These are phyloP conservation scores for Epirrita christyi DNA, from an alignment of 2,888 invertebrate species.

Conservation along the genomic window DNA sequence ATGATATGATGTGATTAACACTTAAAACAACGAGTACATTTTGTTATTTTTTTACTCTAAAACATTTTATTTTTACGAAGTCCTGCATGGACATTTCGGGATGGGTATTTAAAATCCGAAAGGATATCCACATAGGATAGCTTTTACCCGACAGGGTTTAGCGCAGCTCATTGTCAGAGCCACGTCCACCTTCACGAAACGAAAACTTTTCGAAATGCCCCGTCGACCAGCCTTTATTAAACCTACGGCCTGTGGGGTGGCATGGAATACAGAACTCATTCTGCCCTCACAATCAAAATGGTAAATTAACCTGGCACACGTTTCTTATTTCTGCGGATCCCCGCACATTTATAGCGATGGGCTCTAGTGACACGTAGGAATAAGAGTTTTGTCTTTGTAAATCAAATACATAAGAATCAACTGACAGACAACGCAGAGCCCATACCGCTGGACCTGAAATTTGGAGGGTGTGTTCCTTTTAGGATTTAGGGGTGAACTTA, in stretches of 20 bases:
- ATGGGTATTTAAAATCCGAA: constrained; percentile 18
- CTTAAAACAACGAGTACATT: too few relatives aligned
- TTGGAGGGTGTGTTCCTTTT: too few relatives aligned
- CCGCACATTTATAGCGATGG: background rate
- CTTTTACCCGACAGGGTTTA: constrained; percentile 63
- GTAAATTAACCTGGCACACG: constrained; percentile 10
- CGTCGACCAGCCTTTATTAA: constrained; percentile 79
- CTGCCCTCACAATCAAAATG: constrained; percentile 2
- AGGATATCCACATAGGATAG: constrained; percentile 56
- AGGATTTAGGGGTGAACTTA: too few relatives aligned
- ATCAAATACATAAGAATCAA: too few relatives aligned
- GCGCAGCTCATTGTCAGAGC: constrained; percentile 69
- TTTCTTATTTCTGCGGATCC: constrained; percentile 1
- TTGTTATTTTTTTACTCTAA: too few relatives aligned
- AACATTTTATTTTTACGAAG: too few relatives aligned
- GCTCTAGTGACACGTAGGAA: background rate
- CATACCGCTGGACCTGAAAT: too few relatives aligned
- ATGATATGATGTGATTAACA: too few relatives aligned
- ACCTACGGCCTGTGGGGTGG: constrained; percentile 65
- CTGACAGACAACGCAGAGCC: too few relatives aligned
- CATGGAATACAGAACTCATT: constrained; percentile 42
- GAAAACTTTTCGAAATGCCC: constrained; percentile 80
- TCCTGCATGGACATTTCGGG: too few relatives aligned
- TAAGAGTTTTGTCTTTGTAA: too few relatives aligned
- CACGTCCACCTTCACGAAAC: constrained; percentile 76